A percentile compares a stretch with the other conserved stretches of the same genome.
phyloP scores from a whole-genome alignment of 2,113 vertebrate species.

The Collichthys lucidus region DNA sequence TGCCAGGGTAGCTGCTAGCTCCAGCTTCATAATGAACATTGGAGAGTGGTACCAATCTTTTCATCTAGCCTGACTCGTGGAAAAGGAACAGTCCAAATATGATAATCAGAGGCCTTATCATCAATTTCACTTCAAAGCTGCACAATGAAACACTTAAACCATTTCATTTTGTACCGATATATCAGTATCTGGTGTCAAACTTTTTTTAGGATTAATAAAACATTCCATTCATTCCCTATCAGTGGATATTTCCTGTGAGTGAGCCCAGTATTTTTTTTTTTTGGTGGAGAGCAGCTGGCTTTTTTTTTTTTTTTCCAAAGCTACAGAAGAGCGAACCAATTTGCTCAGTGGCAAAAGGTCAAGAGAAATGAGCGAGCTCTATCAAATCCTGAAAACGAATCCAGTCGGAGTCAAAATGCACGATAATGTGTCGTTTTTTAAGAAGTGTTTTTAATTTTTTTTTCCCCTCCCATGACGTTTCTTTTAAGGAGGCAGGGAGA shows the following conservation, averaged over 20 bases:
- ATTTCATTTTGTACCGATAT: neutral
- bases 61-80: neutral
- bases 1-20: neutral
- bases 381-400: constrained; percentile 42
- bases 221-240: constrained; percentile 21
- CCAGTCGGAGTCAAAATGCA: constrained; percentile 22
- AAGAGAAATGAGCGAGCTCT: constrained; percentile 31
- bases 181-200: constrained; percentile 6
- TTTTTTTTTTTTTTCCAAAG: neutral
- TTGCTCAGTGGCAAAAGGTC: constrained; percentile 44
- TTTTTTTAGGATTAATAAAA: neutral
- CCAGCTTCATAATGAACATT: neutral
- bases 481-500: neutral
- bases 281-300: neutral
- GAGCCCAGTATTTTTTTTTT: constrained; percentile 8
- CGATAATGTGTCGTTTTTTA: neutral
- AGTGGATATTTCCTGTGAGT: neutral
- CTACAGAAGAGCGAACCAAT: constrained; percentile 31
- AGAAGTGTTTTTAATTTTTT: neutral
- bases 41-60: neutral
- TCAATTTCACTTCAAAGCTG: constrained; percentile 30
- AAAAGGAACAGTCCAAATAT: neutral
- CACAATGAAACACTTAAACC: constrained; percentile 23
- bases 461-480: neutral
- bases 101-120: constrained; percentile 33